Evolutionary conservation across 35 echinoderm and acorn worm species (phyloP), one percentile per base, ranked within the genome.

Genomic region (Patiria miniata): DNA sequence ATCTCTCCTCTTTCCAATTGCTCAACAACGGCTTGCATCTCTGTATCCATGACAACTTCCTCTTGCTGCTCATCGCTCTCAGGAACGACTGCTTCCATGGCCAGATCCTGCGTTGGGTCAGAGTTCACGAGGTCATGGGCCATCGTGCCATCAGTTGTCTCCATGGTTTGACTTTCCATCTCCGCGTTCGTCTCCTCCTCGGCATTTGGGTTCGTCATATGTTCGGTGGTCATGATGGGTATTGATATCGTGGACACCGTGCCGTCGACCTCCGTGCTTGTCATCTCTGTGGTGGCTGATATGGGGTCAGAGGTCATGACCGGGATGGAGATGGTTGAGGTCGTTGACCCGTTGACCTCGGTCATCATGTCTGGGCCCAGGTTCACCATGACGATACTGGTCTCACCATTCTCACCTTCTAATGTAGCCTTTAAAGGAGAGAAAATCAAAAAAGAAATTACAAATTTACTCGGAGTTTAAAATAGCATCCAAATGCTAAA

Each of bases 311-410:
- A 47, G 42, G 42, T 47, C 42, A 47, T 47, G 42, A 47, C 42
- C 4, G 42, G 42, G 42, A 47, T 47, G 42, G 42, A 47, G 42
- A 47, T 47, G 42, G 42, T 47, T 47, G 42, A 47, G 42, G 42
- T 47, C 12, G 42, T 47, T 47, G 42, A 47, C 42, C 42, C 42
- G 42, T 47, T 47, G 34, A 73, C 65, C 34, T 73, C 65, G 14
- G 65, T 73, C 65, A 84, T 53, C 32, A 58, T 84, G 9, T 86
- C 90, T 12, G 90, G 85, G 5, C 89, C 90, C 5, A 95, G 81
- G 57, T 91, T 95, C 12, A 95, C 89, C 89, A 95, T 91, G 19
- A 91, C 93, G 65, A 91, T 91, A 52, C 90, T 91, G 0, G 93
- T 95, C 37, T 95, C 89, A 14, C 93, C 93, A 54, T 95, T 83